A percentile compares a stretch with the other conserved stretches of the same genome.
Evolutionary conservation across 2,888 invertebrate species (phyloP).

Genomic region (Amblyjoppa fuscipennis): DNA sequence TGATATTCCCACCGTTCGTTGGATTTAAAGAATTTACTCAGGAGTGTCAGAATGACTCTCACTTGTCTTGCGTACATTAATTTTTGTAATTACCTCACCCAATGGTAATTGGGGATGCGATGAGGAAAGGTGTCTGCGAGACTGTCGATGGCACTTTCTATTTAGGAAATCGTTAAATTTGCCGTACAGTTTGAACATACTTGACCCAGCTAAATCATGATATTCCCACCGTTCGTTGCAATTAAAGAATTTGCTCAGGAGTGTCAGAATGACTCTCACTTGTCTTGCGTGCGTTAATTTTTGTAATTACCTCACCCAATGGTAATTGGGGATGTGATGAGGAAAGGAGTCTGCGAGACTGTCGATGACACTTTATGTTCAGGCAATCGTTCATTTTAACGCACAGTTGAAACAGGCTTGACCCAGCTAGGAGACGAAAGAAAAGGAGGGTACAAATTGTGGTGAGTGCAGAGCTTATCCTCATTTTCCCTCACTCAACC

Average conservation of each 20-base stretch:
- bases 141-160: conserved; percentile 28
- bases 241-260: too few species aligned
- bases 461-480: not conserved
- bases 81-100: conserved; percentile 54
- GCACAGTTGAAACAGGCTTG: conserved; percentile 59
- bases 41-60: too few species aligned
- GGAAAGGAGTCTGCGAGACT: conserved; percentile 10
- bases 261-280: too few species aligned
- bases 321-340: not conserved
- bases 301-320: conserved; percentile 54
- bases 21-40: too few species aligned
- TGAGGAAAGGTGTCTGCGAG: conserved; percentile 6
- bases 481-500: not conserved
- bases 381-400: conserved; percentile 63
- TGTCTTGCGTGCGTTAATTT: not conserved
- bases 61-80: too few species aligned
- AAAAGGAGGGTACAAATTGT: conserved; percentile 10
- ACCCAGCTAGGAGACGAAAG: conserved; percentile 1
- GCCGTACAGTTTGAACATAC: conserved; percentile 62
- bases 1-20: too few species aligned
- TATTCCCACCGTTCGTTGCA: too few species aligned
- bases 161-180: conserved; percentile 60
- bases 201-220: not conserved
- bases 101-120: not conserved
- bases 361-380: conserved; percentile 32